Base-by-base conservation (phyloP, 2,888 invertebrate species). In the Anthophora plumipes region DNA sequence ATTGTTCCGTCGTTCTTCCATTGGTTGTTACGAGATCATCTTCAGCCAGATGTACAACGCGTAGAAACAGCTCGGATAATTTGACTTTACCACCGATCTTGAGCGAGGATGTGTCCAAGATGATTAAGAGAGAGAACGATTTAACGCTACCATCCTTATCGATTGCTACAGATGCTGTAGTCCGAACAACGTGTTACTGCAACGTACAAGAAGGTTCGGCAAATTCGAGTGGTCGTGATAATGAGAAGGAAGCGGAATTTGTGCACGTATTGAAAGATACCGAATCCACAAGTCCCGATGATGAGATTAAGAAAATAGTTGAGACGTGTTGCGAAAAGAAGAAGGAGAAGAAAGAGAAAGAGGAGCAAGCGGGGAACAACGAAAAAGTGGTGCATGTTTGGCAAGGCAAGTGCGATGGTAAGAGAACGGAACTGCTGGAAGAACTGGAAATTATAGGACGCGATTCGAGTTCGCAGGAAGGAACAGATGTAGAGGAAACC, bases 41-140 rank as follows among this genome's bases (percentile, higher is more conserved):
- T 3, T 90, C 91, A 0, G 85, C 80, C 1, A 86, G 80, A 60
- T 84, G 76, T 6, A 85, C 86, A 7, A 31, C 31, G 4, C 31
- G 4, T 1, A 80, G 84, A 20, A 90, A 76, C 20, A 22, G 12
- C 11, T 12, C 17, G 0, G 39, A 20, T 31, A 84, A 84, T 69
- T 81, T 93, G 9, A 87, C 89, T 2, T 68, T 93, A 17, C 93
- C 93, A 3, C 88, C 90, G 0, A 93, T 92, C 7, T 90, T 91
- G 5, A 90, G 90, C 46, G 92, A n/a, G n/a, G n/a, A 92, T 43
- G 84, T 83, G 0, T 75, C 80, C 0, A 92, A 87, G 74, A 85
- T 87, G 6, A 54, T 81, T 1, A 92, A 90, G 67, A 85, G 70
- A 46, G 91, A 89, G 31, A 75, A 76, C 14, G 83, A 89, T 1